Evolutionary conservation across 2,797 vertebrate genomes (phyloP), one percentile per base, ranked within the genome.

Genomic region (Crenuchus spilurus): DNA sequence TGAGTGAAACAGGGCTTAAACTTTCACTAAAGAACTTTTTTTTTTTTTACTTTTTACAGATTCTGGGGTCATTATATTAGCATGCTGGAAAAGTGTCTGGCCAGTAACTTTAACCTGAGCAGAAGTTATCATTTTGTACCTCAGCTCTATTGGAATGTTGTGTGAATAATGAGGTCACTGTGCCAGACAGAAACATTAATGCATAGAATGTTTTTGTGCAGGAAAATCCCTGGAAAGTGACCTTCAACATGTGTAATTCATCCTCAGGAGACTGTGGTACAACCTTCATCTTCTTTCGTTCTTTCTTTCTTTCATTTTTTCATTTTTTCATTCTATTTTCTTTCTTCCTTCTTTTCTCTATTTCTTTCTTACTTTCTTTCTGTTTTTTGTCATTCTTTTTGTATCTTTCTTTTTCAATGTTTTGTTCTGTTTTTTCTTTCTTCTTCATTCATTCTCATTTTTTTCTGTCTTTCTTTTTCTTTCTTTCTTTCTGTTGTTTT

Each of bases 221-320:
- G 76, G 76, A 79, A 84, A 88, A 88, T 87, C 85, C 70, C 80
- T 70, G 79, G 79, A 84, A 89, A 87, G 86, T 89, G 85, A 71
- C 71, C 83, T 75, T 58, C 42, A 77, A 76, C 80, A 65, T 55
- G 22, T 70, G 76, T 80, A 81, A 83, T 76, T 66, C 75, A 71
- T 80, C 83, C 84, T 60, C 1, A 67, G 75, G 77, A 80, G 68
- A 26, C 64, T 0, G 8, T 4, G 63, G 82, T 31, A 1, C n/a
- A 72, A 55, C 26, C 6, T 26, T 30, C 51, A 13, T 24, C 31
- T 3, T 14, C 14, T 33, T 18, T 10, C 3, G 28, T 46, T 46
- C 28, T 10, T 64, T n/a, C 16, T 41, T n/a, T 18, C 7, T 49
- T 26, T 48, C 44, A 18, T 48, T 26, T 24, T 52, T 26, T 2